These are phyloP conservation scores for Tenthredo livida DNA, from an alignment of 2,888 invertebrate species.

Conservation along the genomic window DNA sequence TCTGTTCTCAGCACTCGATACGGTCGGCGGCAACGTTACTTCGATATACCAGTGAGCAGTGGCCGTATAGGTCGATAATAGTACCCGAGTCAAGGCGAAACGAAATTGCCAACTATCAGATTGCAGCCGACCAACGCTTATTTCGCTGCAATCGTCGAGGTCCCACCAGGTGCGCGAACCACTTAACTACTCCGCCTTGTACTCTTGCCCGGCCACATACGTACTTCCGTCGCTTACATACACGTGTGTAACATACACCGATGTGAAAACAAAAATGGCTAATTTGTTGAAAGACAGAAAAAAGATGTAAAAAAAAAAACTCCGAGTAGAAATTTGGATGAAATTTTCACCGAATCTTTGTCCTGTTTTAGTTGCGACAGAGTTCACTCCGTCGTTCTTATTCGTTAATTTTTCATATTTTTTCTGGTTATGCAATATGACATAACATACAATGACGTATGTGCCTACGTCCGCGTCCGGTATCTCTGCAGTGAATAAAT, in stretches of 20 bases:
- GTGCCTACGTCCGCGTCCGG: not conserved
- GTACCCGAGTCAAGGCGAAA: conserved; percentile 25
- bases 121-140: conserved; percentile 33
- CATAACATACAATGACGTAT: not conserved
- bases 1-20: conserved; percentile 30
- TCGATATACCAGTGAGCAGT: not conserved
- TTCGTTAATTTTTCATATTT: not conserved
- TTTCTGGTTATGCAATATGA: not conserved
- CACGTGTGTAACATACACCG: no score
- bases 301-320: not conserved
- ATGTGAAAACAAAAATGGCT: not conserved
- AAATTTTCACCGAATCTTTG: not conserved
- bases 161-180: conserved; percentile 21
- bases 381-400: not conserved
- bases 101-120: conserved; percentile 48
- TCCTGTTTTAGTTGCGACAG: not conserved
- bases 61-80: conserved; percentile 35
- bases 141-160: conserved; percentile 37
- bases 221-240: not conserved
- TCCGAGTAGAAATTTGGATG: not conserved
- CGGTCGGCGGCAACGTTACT: not conserved
- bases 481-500: not conserved
- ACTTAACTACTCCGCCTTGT: conserved; percentile 16
- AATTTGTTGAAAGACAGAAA: not conserved
- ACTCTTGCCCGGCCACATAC: not conserved